A percentile compares a stretch with the other conserved stretches of the same genome.
These are phyloP conservation scores for Atractosteus spatula DNA, from an alignment of 2,113 vertebrate species.

Conservation along the genomic window DNA sequence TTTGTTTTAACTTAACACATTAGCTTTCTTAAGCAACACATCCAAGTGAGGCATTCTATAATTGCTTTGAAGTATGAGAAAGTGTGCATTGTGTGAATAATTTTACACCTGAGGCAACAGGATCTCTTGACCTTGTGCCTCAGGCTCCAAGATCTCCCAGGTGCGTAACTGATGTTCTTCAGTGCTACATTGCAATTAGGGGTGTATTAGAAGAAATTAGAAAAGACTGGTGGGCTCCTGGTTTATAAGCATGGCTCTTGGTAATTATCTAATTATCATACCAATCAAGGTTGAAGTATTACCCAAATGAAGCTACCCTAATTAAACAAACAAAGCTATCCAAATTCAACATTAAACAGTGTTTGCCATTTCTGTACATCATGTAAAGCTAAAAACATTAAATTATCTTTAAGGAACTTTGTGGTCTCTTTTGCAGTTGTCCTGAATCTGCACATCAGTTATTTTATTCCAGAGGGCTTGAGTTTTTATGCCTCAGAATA, in stretches of 20 bases:
- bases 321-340: too few species aligned
- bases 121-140: not conserved
- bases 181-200: not conserved
- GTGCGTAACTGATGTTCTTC: too few species aligned
- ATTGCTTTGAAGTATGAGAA: conserved; percentile 36
- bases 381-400: too few species aligned
- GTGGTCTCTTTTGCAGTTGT: too few species aligned
- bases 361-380: too few species aligned
- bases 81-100: conserved; percentile 23
- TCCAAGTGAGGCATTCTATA: conserved; percentile 29
- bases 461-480: too few species aligned
- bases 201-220: conserved; percentile 18
- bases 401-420: too few species aligned
- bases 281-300: not conserved
- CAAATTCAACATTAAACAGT: too few species aligned
- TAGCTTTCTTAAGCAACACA: not conserved
- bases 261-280: not conserved
- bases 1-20: too few species aligned
- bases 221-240: not conserved
- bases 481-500: too few species aligned
- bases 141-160: too few species aligned
- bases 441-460: too few species aligned
- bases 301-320: not conserved
- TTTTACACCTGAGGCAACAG: not conserved
- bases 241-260: not conserved